Conservation (phyloP, 2,797 vertebrate species). For the Pelobates cultripes region DNA sequence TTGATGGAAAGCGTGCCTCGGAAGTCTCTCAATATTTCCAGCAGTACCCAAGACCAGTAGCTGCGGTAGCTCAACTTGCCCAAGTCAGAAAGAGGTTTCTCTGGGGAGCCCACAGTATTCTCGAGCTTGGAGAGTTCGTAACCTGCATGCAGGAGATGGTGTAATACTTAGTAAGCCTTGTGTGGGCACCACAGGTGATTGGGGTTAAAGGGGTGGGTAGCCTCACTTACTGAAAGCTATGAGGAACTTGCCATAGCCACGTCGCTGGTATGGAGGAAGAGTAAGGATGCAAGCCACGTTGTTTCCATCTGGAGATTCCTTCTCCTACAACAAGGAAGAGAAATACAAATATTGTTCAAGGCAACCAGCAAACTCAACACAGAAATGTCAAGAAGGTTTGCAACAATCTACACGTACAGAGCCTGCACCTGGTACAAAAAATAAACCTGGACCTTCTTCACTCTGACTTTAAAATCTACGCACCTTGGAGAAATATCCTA, state of each 20-base stretch:
- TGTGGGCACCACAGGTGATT: no score
- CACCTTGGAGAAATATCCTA: constrained; percentile 95
- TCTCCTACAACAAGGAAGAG: constrained; percentile 75
- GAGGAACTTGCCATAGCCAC: constrained; percentile 94
- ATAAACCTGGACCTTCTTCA: no score
- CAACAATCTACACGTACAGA: no score
- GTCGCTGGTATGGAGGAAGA: constrained; percentile 89
- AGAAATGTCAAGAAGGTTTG: no score
- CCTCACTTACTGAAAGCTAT: constrained; percentile 89
- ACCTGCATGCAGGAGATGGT: constrained; percentile 55
- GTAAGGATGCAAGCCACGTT: constrained; percentile 94
- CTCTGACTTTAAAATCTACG: no score
- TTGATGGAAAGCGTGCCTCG: constrained; percentile 91
- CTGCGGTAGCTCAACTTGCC: constrained; percentile 95
- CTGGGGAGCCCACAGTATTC: constrained; percentile 88
- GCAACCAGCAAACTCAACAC: neutral
- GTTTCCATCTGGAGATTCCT: constrained; percentile 93
- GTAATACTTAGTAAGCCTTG: neutral
- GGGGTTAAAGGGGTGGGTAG: neutral
- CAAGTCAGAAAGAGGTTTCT: constrained; percentile 92
- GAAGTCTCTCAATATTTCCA: constrained; percentile 92
- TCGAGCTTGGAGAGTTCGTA: constrained; percentile 91
- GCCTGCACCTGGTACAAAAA: no score
- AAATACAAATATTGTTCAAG: neutral
- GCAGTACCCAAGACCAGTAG: constrained; percentile 95